Evolutionary conservation across 1,140 invertebrate species (phyloP), one percentile per base, ranked within the genome.

Genomic region (Drosophila albomicans): DNA sequence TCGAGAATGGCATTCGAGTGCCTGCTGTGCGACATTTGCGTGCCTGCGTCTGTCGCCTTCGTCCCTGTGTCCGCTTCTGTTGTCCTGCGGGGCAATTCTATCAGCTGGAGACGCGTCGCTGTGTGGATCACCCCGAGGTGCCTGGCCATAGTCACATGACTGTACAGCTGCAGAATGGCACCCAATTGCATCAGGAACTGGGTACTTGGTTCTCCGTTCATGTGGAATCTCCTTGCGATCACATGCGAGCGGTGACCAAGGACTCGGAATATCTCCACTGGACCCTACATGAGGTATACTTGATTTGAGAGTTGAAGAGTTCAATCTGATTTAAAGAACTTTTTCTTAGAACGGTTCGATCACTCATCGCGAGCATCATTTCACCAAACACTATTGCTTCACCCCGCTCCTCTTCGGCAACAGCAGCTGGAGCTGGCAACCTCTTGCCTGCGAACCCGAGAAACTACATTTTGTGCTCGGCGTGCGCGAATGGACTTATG

Each of bases 401-500:
- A 79, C 81, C 0, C 78, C 84, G 0, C 7, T 78, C 5, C 57
- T 69, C 1, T 16, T 45, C 35, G 6, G n/a, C 3, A 8, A 38
- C 35, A 10, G 8, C 35, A 38, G 6, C 10, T 92, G 91, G 91
- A 75, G 79, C 15, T 91, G 84, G 90, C 90, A 92, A 13, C 91
- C 91, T 0, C 51, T 92, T 35, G 78, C 72, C 38, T 92, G 91
- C 30, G 70, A 72, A 3, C 82, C 78, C 1, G 79, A 92, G 30
- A 89, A 86, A 46, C 69, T 92, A 0, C 79, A 71, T 5, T 92
- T 92, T 35, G 64, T 73, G 0, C 64, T 92, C 45, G 91, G 81
- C 11, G 82, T 86, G 0, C 72, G 74, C 6, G 91, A 91, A 13
- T 92, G 91, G 91, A 92, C 91, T 28, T 92, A 92, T 65, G 90